These are phyloP conservation scores for Callionymus lyra DNA, from an alignment of 2,113 vertebrate genomes.

Conservation along the genomic window DNA sequence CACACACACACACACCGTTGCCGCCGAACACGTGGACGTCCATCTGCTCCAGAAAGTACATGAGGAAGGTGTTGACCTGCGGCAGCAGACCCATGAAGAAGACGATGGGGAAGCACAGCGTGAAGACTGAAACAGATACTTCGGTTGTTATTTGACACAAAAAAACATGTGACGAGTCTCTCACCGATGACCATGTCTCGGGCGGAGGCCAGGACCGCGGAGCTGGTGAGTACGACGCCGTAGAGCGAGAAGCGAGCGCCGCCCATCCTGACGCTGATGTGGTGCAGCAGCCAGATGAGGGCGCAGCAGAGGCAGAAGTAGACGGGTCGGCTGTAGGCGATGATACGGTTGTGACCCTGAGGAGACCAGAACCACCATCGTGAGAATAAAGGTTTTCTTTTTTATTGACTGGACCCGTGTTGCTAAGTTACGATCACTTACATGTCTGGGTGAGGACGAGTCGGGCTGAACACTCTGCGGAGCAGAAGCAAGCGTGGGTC, in stretches of 20 bases:
- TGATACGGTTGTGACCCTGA: slow-evolving; percentile 96
- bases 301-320: slow-evolving; percentile 98
- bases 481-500: not conserved
- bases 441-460: slow-evolving; percentile 95
- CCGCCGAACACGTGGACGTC: slow-evolving; percentile 98
- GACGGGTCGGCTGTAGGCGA: slow-evolving; percentile 96
- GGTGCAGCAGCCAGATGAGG: slow-evolving; percentile 93
- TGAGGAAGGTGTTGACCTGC: slow-evolving; percentile 97
- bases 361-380: slow-evolving; percentile 3
- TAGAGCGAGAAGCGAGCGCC: slow-evolving; percentile 82
- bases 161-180: slow-evolving; percentile 1
- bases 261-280: slow-evolving; percentile 78
- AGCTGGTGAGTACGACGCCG: slow-evolving; percentile 86
- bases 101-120: slow-evolving; percentile 90
- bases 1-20: slow-evolving; percentile 74
- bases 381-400: not conserved
- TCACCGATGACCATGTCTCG: slow-evolving; percentile 93
- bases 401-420: not conserved
- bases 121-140: slow-evolving; percentile 76
- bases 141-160: not conserved
- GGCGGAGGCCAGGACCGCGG: slow-evolving; percentile 83
- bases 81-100: slow-evolving; percentile 97
- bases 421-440: slow-evolving; percentile 71
- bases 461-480: slow-evolving; percentile 95
- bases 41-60: slow-evolving; percentile 97